Evolutionary conservation across 2,797 vertebrate genomes (phyloP).

Genomic region (Hyperoplus lanceolatus): DNA sequence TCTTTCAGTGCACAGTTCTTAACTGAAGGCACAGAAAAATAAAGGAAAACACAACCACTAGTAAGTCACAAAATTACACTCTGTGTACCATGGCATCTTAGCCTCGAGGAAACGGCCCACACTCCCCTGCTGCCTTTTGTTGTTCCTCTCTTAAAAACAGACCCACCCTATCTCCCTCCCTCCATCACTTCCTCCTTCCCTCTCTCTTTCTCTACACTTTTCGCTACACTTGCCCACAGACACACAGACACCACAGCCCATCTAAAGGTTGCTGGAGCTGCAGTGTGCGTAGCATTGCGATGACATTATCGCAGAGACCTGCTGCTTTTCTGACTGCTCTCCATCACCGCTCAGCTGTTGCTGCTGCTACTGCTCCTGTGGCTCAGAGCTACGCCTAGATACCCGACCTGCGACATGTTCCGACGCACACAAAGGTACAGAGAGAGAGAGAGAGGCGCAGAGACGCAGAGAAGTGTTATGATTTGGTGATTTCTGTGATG

Average conservation of each 20-base stretch:
- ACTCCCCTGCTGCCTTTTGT: constrained; percentile 60
- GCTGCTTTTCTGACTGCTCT: constrained; percentile 40
- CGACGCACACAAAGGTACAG: constrained; percentile 76
- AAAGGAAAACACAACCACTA: constrained; percentile 24
- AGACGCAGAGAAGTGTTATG: not conserved
- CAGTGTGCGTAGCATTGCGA: constrained; percentile 28
- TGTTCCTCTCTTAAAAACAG: constrained; percentile 51
- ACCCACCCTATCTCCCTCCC: constrained; percentile 49
- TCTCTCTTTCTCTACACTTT: not conserved
- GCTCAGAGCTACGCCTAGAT: constrained; percentile 46
- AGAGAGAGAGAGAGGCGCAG: not conserved
- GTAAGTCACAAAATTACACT: constrained; percentile 24
- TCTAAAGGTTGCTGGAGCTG: constrained; percentile 49
- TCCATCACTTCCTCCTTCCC: constrained; percentile 19
- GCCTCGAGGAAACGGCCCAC: constrained; percentile 62
- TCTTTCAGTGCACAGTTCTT: constrained; percentile 3
- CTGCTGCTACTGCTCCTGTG: constrained; percentile 24
- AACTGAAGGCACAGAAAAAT: not conserved
- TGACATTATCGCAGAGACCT: constrained; percentile 46
- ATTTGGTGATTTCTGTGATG: constrained; percentile 21
- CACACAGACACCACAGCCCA: constrained; percentile 30
- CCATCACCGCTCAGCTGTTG: constrained; percentile 25
- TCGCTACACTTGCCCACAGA: constrained; percentile 55
- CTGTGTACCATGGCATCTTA: constrained; percentile 27
- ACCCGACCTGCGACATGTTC: constrained; percentile 66